Evolutionary conservation across 2,888 invertebrate genomes (phyloP).

Genomic region (Cheilosia scutellata): DNA sequence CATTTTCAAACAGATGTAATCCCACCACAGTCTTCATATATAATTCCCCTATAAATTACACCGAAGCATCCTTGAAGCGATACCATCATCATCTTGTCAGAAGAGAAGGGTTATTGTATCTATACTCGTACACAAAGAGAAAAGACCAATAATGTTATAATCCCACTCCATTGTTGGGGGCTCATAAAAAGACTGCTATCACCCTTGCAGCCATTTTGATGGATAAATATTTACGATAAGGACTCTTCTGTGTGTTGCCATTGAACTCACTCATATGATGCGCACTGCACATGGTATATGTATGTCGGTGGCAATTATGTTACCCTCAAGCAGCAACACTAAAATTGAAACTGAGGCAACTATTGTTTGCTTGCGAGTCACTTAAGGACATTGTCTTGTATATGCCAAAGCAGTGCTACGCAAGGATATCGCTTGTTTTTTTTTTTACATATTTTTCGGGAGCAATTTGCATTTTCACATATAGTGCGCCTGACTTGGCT

Average conservation of each 20-base stretch:
- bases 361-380: constrained; percentile 67
- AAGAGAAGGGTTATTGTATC: constrained; percentile 49
- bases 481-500: constrained; percentile 37
- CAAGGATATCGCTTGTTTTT: background rate
- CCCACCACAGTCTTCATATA: background rate
- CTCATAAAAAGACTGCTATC: constrained; percentile 55
- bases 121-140: background rate
- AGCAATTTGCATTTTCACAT: constrained; percentile 42
- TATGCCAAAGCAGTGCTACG: constrained; percentile 24
- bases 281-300: constrained; percentile 2
- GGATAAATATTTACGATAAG: constrained; percentile 72
- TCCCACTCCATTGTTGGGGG: constrained; percentile 9
- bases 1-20: constrained; percentile 8
- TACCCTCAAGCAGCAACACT: constrained; percentile 45
- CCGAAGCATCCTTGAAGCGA: constrained; percentile 1
- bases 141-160: constrained; percentile 47
- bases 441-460: constrained; percentile 3
- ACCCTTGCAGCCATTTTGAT: constrained; percentile 52
- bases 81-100: background rate
- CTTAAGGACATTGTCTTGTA: constrained; percentile 70
- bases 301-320: constrained; percentile 62
- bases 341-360: constrained; percentile 68
- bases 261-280: constrained; percentile 38
- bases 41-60: constrained; percentile 7
- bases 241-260: constrained; percentile 44